These are phyloP conservation scores for Zaprionus ghesquierei DNA, from an alignment of 1,140 invertebrate species.

Conservation along the genomic window DNA sequence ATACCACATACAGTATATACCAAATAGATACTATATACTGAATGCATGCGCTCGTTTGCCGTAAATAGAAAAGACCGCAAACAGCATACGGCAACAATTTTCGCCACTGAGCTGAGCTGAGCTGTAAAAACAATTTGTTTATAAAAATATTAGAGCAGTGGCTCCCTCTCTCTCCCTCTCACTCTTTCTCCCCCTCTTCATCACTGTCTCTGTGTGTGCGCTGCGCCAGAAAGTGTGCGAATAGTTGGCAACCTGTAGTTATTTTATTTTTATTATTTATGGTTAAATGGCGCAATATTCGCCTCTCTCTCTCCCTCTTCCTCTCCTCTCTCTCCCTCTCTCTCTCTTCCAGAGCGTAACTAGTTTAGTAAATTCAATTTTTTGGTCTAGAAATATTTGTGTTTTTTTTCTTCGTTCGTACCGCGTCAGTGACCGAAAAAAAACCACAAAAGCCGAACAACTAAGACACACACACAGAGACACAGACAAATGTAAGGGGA, in stretches of 20 bases:
- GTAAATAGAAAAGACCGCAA: constrained; percentile 35
- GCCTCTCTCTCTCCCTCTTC: constrained; percentile 24
- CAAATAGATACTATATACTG: background rate
- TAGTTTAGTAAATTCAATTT: constrained; percentile 72
- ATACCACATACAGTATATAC: background rate
- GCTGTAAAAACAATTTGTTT: constrained; percentile 74
- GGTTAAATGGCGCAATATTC: constrained; percentile 70
- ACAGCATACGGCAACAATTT: constrained; percentile 29
- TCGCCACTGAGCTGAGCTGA: constrained; percentile 28
- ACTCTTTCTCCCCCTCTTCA: background rate
- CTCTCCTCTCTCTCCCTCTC: constrained; percentile 6
- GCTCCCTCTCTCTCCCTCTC: background rate
- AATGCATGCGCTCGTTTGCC: background rate
- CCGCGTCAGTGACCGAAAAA: constrained; percentile 72
- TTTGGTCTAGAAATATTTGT: constrained; percentile 18
- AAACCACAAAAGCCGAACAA: constrained; percentile 71
- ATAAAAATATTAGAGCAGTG: constrained; percentile 68
- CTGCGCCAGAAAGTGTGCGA: constrained; percentile 63
- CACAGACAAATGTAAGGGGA: background rate
- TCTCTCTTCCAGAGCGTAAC: constrained; percentile 47
- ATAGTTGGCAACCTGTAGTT: constrained; percentile 75
- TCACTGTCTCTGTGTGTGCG: background rate
- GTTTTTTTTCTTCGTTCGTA: constrained; percentile 36
- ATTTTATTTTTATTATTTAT: constrained; percentile 81
- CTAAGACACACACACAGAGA: constrained; percentile 51